These are phyloP conservation scores for Gambusia holbrooki DNA, from an alignment of 2,113 vertebrate species.

Conservation along the genomic window DNA sequence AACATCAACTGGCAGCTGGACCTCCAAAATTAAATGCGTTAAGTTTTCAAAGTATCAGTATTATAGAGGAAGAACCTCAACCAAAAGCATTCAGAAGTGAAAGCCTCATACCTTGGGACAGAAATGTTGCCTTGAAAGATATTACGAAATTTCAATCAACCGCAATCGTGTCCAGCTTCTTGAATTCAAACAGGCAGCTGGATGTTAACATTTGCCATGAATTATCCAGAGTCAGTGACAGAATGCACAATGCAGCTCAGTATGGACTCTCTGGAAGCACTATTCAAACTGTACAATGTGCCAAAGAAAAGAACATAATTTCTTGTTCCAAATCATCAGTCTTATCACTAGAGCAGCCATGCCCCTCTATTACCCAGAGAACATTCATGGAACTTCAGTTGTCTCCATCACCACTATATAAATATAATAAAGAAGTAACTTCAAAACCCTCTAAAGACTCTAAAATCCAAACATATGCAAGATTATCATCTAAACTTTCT, in stretches of 20 bases:
- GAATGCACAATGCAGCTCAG: slow-evolving; percentile 42
- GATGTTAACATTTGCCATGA: slow-evolving; percentile 18
- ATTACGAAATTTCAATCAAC: slow-evolving; percentile 66
- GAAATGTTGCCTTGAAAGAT: slow-evolving; percentile 67
- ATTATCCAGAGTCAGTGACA: slow-evolving; percentile 15
- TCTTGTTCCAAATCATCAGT: not conserved
- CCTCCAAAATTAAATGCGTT: slow-evolving; percentile 83
- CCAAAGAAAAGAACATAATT: slow-evolving; percentile 39
- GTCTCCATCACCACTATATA: slow-evolving; percentile 70
- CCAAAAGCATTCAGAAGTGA: slow-evolving; percentile 48
- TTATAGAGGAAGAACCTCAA: slow-evolving; percentile 62
- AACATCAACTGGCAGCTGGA: slow-evolving; percentile 70
- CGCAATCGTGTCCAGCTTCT: slow-evolving; percentile 26
- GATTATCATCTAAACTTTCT: slow-evolving; percentile 2
- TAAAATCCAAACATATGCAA: slow-evolving; percentile 13
- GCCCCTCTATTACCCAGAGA: slow-evolving; percentile 73
- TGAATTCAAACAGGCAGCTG: slow-evolving; percentile 62
- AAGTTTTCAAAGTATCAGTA: slow-evolving; percentile 81
- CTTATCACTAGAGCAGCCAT: slow-evolving; percentile 17
- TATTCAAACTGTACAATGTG: slow-evolving; percentile 21
- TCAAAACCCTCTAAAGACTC: slow-evolving; percentile 13
- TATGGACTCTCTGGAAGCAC: not conserved
- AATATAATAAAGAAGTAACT: slow-evolving; percentile 28
- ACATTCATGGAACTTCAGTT: slow-evolving; percentile 84
- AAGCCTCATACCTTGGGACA: slow-evolving; percentile 72